phyloP scores from a whole-genome alignment of 2,113 vertebrate genomes.

The Alligator mississippiensis region DNA sequence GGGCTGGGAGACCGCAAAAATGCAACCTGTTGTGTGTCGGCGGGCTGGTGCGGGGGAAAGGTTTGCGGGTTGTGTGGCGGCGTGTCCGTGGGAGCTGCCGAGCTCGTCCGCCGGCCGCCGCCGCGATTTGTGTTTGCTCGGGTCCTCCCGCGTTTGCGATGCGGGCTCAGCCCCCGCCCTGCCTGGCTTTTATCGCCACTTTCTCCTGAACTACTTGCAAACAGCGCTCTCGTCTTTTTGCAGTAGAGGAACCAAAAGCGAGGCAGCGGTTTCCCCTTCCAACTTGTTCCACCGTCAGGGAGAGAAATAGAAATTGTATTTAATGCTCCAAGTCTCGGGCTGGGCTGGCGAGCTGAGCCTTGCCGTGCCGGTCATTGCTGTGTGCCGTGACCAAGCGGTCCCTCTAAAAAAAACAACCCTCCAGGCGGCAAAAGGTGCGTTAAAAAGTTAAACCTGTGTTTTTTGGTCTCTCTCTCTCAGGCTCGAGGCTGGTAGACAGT shows the following conservation, averaged over 20 bases:
- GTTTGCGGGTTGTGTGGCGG: not conserved
- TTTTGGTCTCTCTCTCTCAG: constrained; percentile 62
- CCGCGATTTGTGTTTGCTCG: constrained; percentile 37
- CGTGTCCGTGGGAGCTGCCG: constrained; percentile 44
- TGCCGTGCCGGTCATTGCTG: constrained; percentile 5
- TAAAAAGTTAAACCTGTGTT: not conserved
- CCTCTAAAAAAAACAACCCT: not conserved
- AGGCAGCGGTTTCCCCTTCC: constrained; percentile 42
- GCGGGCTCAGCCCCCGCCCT: constrained; percentile 11
- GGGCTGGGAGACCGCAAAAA: constrained; percentile 72
- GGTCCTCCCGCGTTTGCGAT: not conserved
- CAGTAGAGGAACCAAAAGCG: constrained; percentile 26
- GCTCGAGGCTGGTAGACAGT: constrained; percentile 71
- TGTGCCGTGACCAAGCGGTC: not conserved
- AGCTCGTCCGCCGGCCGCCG: constrained; percentile 22
- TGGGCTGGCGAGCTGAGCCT: constrained; percentile 58
- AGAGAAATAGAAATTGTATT: not conserved
- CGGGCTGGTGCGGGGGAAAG: constrained; percentile 27
- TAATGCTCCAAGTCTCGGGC: constrained; percentile 14
- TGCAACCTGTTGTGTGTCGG: constrained; percentile 73
- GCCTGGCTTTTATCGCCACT: constrained; percentile 38
- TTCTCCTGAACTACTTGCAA: constrained; percentile 25
- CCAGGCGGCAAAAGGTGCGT: constrained; percentile 41
- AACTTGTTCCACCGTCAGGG: constrained; percentile 33
- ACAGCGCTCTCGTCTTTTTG: not conserved